Conservation (phyloP, 1,140 invertebrate species). For the Diorhabda carinulata region DNA sequence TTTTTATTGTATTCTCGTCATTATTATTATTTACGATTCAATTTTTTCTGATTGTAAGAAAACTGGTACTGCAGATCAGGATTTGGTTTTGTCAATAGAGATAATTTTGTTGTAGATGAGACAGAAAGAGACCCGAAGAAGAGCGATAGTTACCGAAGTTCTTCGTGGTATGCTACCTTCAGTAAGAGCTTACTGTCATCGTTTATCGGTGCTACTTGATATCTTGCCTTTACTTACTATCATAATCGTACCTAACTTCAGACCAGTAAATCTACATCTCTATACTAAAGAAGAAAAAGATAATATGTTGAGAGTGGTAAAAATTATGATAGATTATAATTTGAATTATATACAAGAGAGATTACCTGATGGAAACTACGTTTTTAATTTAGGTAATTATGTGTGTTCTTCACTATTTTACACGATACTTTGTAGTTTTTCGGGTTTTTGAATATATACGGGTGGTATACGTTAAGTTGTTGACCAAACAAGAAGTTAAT, state of each 20-base stretch:
- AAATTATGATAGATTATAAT: conserved; percentile 85
- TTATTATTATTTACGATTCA: background rate
- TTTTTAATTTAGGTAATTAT: conserved; percentile 76
- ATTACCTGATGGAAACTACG: conserved; percentile 71
- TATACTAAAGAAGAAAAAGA: conserved; percentile 73
- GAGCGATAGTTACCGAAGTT: conserved; percentile 59
- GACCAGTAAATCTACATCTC: conserved; percentile 73
- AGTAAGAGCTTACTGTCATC: conserved; percentile 56
- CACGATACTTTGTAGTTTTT: too few species aligned
- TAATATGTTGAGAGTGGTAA: conserved; percentile 67
- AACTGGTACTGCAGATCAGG: too few species aligned
- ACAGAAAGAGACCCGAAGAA: conserved; percentile 54
- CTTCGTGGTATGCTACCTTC: conserved; percentile 60
- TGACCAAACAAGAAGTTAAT: too few species aligned
- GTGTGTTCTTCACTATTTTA: too few species aligned
- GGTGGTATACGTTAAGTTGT: too few species aligned
- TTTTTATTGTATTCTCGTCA: background rate
- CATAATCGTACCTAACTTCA: conserved; percentile 71
- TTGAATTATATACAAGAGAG: conserved; percentile 81
- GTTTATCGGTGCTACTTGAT: conserved; percentile 61
- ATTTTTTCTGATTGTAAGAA: conserved; percentile 9
- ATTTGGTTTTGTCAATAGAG: too few species aligned
- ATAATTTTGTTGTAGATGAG: conserved; percentile 51
- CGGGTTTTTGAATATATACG: too few species aligned
- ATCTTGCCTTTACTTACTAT: conserved; percentile 69